Conservation (phyloP, 2,113 vertebrate genomes). For the Misgurnus mizolepis region DNA sequence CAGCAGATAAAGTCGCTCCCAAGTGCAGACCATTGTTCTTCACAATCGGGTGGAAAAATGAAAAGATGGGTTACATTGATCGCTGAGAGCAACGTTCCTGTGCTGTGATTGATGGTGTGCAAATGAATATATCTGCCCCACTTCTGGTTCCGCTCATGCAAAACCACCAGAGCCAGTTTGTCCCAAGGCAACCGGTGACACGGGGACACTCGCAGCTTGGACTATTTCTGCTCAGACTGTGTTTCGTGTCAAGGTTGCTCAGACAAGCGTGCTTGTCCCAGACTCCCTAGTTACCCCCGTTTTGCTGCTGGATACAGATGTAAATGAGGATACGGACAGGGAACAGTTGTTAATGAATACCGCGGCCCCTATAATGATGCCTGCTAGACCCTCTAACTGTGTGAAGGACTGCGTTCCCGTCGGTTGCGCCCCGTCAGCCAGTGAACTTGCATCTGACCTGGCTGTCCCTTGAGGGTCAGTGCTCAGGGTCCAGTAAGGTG, state of each 20-base stretch:
- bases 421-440: slow-evolving; percentile 42
- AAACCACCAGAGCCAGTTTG: slow-evolving; percentile 51
- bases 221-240: slow-evolving; percentile 44
- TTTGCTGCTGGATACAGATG: slow-evolving; percentile 14
- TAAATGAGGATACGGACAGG: slow-evolving; percentile 50
- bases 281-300: slow-evolving; percentile 27
- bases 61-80: slow-evolving; percentile 42
- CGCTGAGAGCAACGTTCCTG: slow-evolving; percentile 52
- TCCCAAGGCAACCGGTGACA: slow-evolving; percentile 50
- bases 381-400: slow-evolving; percentile 37
- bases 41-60: slow-evolving; percentile 5
- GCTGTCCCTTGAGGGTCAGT: slow-evolving; percentile 6
- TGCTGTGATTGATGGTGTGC: slow-evolving; percentile 53
- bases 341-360: slow-evolving; percentile 63
- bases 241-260: slow-evolving; percentile 57
- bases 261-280: slow-evolving; percentile 52
- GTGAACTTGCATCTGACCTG: slow-evolving; percentile 22
- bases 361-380: slow-evolving; percentile 39
- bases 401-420: slow-evolving; percentile 40
- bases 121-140: slow-evolving; percentile 54
- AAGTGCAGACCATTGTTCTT: slow-evolving; percentile 43
- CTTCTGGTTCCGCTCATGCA: slow-evolving; percentile 52
- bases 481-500: not conserved
- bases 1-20: slow-evolving; percentile 43
- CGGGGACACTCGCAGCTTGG: slow-evolving; percentile 15